phyloP scores from a whole-genome alignment of 2,113 vertebrate genomes.

The Genyomyrus donnyi region DNA sequence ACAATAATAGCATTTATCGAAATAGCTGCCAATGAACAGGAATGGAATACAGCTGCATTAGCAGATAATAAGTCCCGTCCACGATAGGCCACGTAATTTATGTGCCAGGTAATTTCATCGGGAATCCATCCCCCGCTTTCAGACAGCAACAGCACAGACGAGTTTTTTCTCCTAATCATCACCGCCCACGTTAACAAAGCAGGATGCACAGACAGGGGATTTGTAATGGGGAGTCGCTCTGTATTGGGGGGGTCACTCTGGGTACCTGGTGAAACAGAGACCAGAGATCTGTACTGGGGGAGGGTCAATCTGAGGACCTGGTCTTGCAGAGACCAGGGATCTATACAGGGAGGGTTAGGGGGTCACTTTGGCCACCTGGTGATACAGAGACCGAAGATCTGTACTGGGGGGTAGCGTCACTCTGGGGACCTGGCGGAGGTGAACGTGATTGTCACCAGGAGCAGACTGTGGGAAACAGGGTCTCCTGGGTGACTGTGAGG shows the following conservation, averaged over 20 bases:
- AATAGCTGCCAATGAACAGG: neutral
- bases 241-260: neutral
- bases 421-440: neutral
- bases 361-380: neutral
- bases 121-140: neutral
- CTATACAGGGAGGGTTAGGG: no score
- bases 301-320: neutral
- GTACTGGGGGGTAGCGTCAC: neutral
- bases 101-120: slow-evolving; percentile 6
- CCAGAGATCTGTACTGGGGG: neutral
- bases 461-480: neutral
- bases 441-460: neutral
- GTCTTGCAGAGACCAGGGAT: no score
- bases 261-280: neutral
- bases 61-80: neutral
- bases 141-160: no score
- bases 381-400: neutral
- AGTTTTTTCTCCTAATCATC: neutral
- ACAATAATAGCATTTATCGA: slow-evolving; percentile 3
- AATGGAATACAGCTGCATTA: slow-evolving; percentile 10
- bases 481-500: neutral
- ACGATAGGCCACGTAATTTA: slow-evolving; percentile 3
- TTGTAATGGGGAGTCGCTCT: neutral
- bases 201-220: neutral
- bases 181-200: neutral